Percentiles rank a stretch among this genome's conserved stretches.
These are phyloP conservation scores for Pilophorus perplexus DNA, from an alignment of 2,888 invertebrate species.

Conservation along the genomic window DNA sequence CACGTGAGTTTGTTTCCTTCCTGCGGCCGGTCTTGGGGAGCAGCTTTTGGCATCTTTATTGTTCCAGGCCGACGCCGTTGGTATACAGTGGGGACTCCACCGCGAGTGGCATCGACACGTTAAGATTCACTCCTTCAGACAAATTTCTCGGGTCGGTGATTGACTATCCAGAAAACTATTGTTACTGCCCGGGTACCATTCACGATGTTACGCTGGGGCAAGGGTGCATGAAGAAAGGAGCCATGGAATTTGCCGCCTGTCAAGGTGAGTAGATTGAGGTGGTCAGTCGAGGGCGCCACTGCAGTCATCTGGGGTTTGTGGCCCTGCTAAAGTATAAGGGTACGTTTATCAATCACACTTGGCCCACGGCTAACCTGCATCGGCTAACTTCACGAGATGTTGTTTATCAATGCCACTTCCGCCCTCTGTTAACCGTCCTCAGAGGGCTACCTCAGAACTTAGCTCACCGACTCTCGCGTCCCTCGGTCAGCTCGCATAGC, in stretches of 20 bases:
- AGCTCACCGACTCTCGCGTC: no score
- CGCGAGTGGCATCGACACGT: conserved; percentile 30
- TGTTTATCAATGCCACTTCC: no score
- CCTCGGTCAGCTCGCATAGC: background rate
- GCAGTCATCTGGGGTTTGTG: background rate
- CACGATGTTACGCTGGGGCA: conserved; percentile 31
- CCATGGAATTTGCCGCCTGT: conserved; percentile 37
- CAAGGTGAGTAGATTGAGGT: conserved; percentile 40
- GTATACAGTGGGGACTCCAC: background rate
- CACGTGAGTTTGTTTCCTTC: conserved; percentile 33
- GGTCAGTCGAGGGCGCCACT: background rate
- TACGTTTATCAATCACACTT: no score
- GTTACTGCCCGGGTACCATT: conserved; percentile 43
- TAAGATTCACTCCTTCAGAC: conserved; percentile 19
- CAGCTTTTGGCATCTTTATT: background rate
- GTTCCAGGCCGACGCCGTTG: conserved; percentile 30
- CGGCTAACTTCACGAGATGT: no score
- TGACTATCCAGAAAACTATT: conserved; percentile 33
- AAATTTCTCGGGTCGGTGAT: conserved; percentile 32
- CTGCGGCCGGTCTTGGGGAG: background rate
- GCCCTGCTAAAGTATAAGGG: background rate
- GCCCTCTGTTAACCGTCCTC: no score
- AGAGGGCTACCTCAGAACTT: no score
- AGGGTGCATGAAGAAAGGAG: conserved; percentile 33
- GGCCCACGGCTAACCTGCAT: no score